Base-by-base conservation (phyloP, 2,113 vertebrate species). In the Circaetus gallicus region DNA sequence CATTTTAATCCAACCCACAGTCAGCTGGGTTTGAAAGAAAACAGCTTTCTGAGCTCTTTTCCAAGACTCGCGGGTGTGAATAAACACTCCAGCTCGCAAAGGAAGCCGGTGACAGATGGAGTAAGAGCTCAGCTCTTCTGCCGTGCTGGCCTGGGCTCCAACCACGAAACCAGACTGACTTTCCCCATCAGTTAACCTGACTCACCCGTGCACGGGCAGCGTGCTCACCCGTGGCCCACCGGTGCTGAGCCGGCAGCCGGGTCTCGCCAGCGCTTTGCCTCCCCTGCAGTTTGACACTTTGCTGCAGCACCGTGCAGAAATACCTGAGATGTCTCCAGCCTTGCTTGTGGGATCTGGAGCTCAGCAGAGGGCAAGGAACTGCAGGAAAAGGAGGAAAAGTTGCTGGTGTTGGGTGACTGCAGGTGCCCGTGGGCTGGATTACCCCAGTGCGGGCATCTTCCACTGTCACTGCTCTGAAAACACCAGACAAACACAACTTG, bases 81-180 rank as follows among this genome's bases (percentile, higher is more conserved):
- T 94, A 95, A 96, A 93, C 87, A 86, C 52, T 89, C 67, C 82
- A 59, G 69, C 77, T 97, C 32, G 1, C 90, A 67, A 43, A 87
- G 84, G 90, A 95, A 93, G 69, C 78, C 28, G 91, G 94, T 96
- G 93, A 94, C 92, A 92, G 81, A 90, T 87, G 90, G 90, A 95
- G 91, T 80, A 86, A 94, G 94, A 95, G 89, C 90, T 94, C 16
- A 0, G 86, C 86, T 96, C 92, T 95, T 94, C 86, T 96, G 94
- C 87, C 14, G 13, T 29, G 74, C 69, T 62, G 52, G 73, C 61
- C 80, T 58, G 90, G 38, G 70, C 86, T 95, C 82, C 94, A 40
- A 25, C 38, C 87, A 69, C 9, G 0, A 95, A 95, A 77, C 84
- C 85, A 6, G 82, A 5, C 36, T 16, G 70, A 34, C 66, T 92